These are phyloP conservation scores for Aethina tumida DNA, from an alignment of 1,140 invertebrate species.

Conservation along the genomic window DNA sequence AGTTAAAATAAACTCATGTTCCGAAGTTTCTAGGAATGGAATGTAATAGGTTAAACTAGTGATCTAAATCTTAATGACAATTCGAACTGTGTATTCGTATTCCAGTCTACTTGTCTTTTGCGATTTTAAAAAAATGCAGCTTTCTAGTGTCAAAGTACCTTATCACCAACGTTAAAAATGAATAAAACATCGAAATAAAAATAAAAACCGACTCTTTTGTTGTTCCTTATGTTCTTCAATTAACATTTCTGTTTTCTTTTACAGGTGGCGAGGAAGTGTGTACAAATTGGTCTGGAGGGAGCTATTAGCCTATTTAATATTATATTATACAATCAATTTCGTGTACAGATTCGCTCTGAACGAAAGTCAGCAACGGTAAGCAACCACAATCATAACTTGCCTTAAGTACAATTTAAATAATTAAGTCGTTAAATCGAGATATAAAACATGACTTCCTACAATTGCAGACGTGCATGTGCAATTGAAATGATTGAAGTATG, in stretches of 20 bases:
- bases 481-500: neutral
- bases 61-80: no score
- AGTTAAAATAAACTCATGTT: conserved; percentile 8
- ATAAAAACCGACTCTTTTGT: no score
- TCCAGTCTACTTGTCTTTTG: no score
- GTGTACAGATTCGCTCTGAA: conserved; percentile 79
- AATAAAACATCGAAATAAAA: no score
- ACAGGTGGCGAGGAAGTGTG: conserved; percentile 93
- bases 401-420: neutral
- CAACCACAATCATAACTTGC: conserved; percentile 12
- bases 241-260: no score
- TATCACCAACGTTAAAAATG: no score
- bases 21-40: conserved; percentile 1
- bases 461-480: neutral
- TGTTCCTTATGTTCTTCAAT: no score
- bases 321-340: conserved; percentile 83
- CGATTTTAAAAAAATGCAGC: no score
- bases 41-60: neutral
- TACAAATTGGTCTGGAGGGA: conserved; percentile 96
- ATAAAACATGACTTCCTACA: neutral
- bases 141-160: no score
- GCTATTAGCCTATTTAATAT: conserved; percentile 73
- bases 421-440: no score
- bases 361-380: conserved; percentile 72
- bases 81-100: no score